phyloP scores from a whole-genome alignment of 64 coral and sea anemone species.

The Trachythela sp. region DNA sequence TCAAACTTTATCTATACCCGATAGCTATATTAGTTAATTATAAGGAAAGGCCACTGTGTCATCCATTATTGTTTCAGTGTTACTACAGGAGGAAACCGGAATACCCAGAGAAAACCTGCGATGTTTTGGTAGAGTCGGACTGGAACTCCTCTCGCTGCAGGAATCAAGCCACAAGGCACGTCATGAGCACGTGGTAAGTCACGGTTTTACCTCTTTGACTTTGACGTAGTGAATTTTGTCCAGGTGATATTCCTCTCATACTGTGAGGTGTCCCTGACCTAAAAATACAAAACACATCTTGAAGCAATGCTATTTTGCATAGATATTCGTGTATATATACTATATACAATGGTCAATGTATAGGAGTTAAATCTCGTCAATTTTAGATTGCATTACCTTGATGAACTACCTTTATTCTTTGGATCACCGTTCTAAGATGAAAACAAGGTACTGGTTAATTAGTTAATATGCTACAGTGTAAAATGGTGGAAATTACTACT shows the following conservation, averaged over 20 bases:
- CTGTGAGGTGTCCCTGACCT: background rate
- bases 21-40: too few species aligned
- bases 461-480: too few species aligned
- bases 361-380: background rate
- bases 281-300: background rate
- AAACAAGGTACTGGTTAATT: background rate
- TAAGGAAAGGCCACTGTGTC: too few species aligned
- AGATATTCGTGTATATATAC: background rate
- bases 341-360: background rate
- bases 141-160: too few species aligned
- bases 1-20: too few species aligned
- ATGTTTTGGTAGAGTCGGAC: too few species aligned
- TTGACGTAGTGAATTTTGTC: background rate
- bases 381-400: background rate
- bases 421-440: background rate
- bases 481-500: too few species aligned
- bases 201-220: background rate
- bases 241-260: slow-evolving; percentile 10
- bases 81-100: too few species aligned
- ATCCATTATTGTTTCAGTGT: too few species aligned
- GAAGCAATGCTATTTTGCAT: background rate
- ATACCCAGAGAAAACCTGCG: too few species aligned
- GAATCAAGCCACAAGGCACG: too few species aligned
- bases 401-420: background rate
- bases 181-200: background rate